Base-by-base conservation (phyloP, 2,797 vertebrate genomes). In the Hippopotamyrus pictus region DNA sequence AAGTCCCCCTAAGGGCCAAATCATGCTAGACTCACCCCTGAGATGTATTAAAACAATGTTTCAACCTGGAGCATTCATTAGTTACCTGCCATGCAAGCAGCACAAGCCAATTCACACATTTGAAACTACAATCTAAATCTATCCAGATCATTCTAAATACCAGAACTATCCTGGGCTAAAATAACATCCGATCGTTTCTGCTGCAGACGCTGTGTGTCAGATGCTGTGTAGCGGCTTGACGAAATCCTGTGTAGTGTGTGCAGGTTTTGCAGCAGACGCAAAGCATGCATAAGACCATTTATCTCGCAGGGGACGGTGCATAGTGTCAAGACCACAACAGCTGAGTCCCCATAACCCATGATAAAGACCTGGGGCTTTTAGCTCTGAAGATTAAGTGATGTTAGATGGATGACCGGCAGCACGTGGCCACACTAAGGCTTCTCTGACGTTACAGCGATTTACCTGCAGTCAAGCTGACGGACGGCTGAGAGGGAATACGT, bases 381-480 rank as follows among this genome's bases (percentile, higher is more conserved):
- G 25, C 83, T 85, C 83, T 25, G 22, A 22, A 51, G 46, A 51
- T 12, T 33, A 29, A 29, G 53, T 51, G 82, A 22, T 46, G 46
- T 29, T 85, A 50, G 9, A 44, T 46, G 76, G 41, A 22, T 82
- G 44, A 82, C 17, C 2, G 3, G 41, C 41, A 46, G 76, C 76
- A n/a, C 41, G 76, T 50, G 83, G 83, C 4, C 44, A 85, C 9
- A 85, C 48, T 29, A 82, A 46, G 19, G 83, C 44, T 51, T 85
- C n/a, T 50, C 9, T 85, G n/a, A 51, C 9, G 44, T 25, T 1
- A 17, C 44, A 29, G 25, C 25, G 0, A 44, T 25, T 92, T 95
- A 97, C 96, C 96, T 95, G 96, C 91, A 82, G 95, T 93, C 48
- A 97, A 53, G 89, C 92, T 96, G 92, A 96, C 94, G 53, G 95